Evolutionary conservation across 2,113 vertebrate genomes (phyloP).

Genomic region (Isurus oxyrinchus): DNA sequence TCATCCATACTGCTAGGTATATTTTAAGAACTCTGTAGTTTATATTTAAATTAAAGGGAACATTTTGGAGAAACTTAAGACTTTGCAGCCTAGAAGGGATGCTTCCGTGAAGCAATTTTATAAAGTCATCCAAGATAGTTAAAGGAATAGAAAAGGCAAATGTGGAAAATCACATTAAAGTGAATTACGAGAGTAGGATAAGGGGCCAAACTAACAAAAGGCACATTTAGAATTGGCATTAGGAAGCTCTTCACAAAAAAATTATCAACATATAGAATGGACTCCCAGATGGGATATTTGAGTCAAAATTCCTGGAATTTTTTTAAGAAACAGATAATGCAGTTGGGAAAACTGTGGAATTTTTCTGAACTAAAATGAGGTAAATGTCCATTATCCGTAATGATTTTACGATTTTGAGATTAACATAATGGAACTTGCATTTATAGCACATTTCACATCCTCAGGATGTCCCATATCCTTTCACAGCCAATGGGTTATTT

Average conservation of each 20-base stretch:
- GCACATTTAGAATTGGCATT: not conserved
- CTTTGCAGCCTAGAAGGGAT: not conserved
- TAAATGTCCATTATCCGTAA: not conserved
- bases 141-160: not conserved
- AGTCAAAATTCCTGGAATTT: not conserved
- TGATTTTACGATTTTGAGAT: not conserved
- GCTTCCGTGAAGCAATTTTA: not conserved
- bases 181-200: not conserved
- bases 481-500: not conserved
- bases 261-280: not conserved
- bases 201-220: not conserved
- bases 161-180: not conserved
- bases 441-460: not conserved
- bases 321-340: not conserved
- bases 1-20: not conserved
- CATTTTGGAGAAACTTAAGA: not conserved
- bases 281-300: not conserved
- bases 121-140: not conserved
- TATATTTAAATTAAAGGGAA: not conserved
- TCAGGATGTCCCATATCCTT: not conserved
- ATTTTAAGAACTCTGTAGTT: not conserved
- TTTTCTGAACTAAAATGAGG: not conserved
- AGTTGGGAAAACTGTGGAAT: not conserved
- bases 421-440: not conserved
- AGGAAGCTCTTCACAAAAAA: not conserved